Evolutionary conservation across 2,797 vertebrate genomes (phyloP).

Genomic region (Coregonus suidteri): DNA sequence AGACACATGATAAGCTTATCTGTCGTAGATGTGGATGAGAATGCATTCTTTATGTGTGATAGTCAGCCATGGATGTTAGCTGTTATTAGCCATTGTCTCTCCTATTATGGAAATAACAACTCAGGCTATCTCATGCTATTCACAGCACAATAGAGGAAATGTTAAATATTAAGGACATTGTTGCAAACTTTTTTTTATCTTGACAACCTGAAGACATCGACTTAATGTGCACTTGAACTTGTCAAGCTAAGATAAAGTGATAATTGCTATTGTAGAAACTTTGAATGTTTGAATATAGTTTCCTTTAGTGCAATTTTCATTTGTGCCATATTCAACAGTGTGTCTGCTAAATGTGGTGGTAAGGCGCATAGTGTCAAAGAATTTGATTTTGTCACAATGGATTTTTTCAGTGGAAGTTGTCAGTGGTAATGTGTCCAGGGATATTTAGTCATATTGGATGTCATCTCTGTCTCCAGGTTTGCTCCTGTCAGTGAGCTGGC

Average conservation of each 20-base stretch:
- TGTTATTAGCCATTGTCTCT: constrained; percentile 29
- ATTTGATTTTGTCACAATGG: not conserved
- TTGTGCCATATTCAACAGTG: constrained; percentile 12
- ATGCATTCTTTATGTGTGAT: constrained; percentile 46
- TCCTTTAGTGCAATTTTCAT: not conserved
- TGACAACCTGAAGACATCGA: not conserved
- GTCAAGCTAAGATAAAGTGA: not conserved
- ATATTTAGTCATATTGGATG: not conserved
- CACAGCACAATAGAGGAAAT: constrained; percentile 17
- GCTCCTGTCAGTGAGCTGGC: constrained; percentile 81
- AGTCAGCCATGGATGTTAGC: constrained; percentile 40
- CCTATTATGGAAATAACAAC: constrained; percentile 26
- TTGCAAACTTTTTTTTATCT: constrained; percentile 21
- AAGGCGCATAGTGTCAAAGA: not conserved
- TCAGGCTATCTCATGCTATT: constrained; percentile 20
- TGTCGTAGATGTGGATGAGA: constrained; percentile 40
- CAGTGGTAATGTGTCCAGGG: not conserved
- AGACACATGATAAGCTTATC: constrained; percentile 50
- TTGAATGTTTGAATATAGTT: constrained; percentile 13
- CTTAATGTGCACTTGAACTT: not conserved
- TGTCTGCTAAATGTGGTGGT: not conserved
- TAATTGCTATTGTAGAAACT: constrained; percentile 1
- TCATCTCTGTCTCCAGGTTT: constrained; percentile 61
- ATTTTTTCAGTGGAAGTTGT: too few species aligned
- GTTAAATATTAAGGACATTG: constrained; percentile 17